Evolutionary conservation across 2,888 invertebrate genomes (phyloP).

Genomic region (Nomada fabriciana): DNA sequence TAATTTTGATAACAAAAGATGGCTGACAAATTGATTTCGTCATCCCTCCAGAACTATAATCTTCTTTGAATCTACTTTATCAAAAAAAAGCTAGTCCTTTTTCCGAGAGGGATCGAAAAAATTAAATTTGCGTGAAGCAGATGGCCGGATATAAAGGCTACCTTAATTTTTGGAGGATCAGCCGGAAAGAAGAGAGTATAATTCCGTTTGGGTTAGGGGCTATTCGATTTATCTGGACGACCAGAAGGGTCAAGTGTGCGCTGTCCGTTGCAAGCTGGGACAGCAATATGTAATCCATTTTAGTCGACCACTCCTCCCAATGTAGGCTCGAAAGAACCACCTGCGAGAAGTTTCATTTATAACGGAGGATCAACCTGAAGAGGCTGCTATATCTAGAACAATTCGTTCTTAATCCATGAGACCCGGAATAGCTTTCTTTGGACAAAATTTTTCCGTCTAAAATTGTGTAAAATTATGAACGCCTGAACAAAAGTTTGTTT

Average conservation of each 20-base stretch:
- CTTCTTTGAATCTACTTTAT: neutral
- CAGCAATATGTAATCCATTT: constrained; percentile 60
- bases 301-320: constrained; percentile 28
- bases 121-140: constrained; percentile 53
- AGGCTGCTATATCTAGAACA: constrained; percentile 8
- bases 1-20: no score
- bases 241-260: constrained; percentile 64
- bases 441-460: neutral
- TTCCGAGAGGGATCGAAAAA: neutral
- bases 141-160: constrained; percentile 20
- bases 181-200: constrained; percentile 36
- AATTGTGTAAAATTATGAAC: no score
- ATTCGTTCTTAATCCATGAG: constrained; percentile 20
- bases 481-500: neutral
- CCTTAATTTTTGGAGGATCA: constrained; percentile 51
- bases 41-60: neutral
- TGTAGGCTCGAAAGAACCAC: constrained; percentile 51
- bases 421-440: constrained; percentile 1
- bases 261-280: constrained; percentile 66
- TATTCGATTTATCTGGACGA: constrained; percentile 80
- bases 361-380: constrained; percentile 32
- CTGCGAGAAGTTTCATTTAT: constrained; percentile 56
- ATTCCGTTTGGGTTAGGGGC: constrained; percentile 71
- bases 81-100: neutral
- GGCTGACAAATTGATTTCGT: neutral